Evolutionary conservation across 1,140 invertebrate species (phyloP).

Genomic region (Heliothis virescens): DNA sequence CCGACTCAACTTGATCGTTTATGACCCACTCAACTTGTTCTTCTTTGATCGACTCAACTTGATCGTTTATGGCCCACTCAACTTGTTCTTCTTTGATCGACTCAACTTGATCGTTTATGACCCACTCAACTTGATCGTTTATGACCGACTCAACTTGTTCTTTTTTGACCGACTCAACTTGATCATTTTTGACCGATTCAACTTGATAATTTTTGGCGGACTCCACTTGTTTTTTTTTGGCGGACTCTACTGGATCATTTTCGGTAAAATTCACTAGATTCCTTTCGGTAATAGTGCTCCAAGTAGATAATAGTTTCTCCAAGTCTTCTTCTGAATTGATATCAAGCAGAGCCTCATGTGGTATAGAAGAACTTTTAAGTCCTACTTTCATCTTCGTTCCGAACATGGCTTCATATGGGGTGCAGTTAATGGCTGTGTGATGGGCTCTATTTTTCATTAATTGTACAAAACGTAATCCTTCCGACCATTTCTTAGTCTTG

Average conservation of each 20-base stretch:
- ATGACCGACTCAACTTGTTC: no score
- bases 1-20: no score
- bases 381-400: conserved; percentile 40
- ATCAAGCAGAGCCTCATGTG: conserved; percentile 21
- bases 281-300: not conserved
- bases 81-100: no score
- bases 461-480: conserved; percentile 38
- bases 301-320: not conserved
- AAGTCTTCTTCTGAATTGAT: conserved; percentile 16
- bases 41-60: no score
- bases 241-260: not conserved
- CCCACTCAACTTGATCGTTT: no score
- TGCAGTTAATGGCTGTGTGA: conserved; percentile 28
- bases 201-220: no score
- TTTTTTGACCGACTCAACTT: no score
- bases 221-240: not conserved
- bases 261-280: not conserved
- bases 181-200: no score
- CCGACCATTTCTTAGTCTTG: conserved; percentile 13
- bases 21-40: no score
- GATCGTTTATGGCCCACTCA: no score
- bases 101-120: no score
- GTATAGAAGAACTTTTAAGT: conserved; percentile 34
- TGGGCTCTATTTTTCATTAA: conserved; percentile 31
- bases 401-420: conserved; percentile 43